Conservation (phyloP, 1,140 invertebrate species). For the Solenopsis invicta region DNA sequence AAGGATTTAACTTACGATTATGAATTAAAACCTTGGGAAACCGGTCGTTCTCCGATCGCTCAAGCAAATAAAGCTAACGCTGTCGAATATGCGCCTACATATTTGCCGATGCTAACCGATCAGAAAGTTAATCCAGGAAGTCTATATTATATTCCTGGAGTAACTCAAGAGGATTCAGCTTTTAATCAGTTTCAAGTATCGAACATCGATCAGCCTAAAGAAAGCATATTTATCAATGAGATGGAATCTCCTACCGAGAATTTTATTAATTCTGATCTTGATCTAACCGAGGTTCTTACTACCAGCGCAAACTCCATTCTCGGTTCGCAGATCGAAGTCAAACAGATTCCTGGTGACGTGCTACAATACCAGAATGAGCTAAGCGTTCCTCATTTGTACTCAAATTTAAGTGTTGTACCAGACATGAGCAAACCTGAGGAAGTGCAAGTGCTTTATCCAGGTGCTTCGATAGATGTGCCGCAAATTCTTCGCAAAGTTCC, state of each 20-base stretch:
- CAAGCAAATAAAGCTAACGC: slow-evolving; percentile 11
- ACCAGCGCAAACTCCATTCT: slow-evolving; percentile 19
- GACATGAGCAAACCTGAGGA: neutral
- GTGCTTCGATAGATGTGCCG: neutral
- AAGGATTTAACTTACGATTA: slow-evolving; percentile 34
- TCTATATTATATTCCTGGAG: slow-evolving; percentile 3
- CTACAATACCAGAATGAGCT: neutral
- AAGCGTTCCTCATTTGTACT: neutral
- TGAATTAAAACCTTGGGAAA: slow-evolving; percentile 29
- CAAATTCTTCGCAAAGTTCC: slow-evolving; percentile 44
- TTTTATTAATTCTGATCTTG: neutral
- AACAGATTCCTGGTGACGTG: neutral
- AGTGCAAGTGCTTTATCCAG: slow-evolving; percentile 18
- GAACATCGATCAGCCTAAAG: slow-evolving; percentile 21
- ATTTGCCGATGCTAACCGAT: neutral
- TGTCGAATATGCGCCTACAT: neutral
- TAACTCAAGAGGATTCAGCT: neutral
- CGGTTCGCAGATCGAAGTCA: neutral
- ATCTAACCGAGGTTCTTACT: neutral
- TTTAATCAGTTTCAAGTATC: slow-evolving; percentile 35
- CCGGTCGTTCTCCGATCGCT: slow-evolving; percentile 1
- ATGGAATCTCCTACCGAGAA: slow-evolving; percentile 9
- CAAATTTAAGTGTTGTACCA: slow-evolving; percentile 6
- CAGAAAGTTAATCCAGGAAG: neutral
- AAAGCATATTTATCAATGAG: neutral